Base-by-base conservation (phyloP, 1,140 invertebrate species). In the Sycobia sp. region DNA sequence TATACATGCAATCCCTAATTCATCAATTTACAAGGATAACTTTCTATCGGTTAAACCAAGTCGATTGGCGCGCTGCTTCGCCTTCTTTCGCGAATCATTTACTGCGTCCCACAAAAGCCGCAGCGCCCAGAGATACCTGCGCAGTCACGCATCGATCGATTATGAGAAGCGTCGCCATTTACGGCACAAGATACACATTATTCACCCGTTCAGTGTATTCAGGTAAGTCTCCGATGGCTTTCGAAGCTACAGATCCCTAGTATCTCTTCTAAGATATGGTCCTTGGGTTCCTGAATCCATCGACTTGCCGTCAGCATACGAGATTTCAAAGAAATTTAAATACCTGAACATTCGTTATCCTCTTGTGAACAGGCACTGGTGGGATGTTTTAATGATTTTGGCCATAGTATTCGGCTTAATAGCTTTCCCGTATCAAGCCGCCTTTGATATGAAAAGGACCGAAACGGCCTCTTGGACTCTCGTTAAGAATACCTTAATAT, bases 201-300 rank as follows among this genome's bases (percentile, higher is more conserved):
- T 81, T 65, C 80, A 82, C 56, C 79, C 79, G 0, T 82, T 79
- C 49, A 81, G 80, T 68, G 56, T 74, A 14, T 79, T 82, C 55
- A 76, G 79, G 80, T 82, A 73, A 7, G 11, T 32, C 4, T 32
- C n/a, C n/a, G n/a, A n/a, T n/a, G n/a, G n/a, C n/a, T n/a, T n/a
- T n/a, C n/a, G n/a, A n/a, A n/a, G n/a, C n/a, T n/a, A n/a, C n/a
- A n/a, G n/a, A n/a, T n/a, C n/a, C n/a, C n/a, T n/a, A n/a, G n/a
- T n/a, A n/a, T n/a, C n/a, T n/a, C n/a, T n/a, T n/a, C n/a, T n/a
- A n/a, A n/a, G n/a, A n/a, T n/a, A n/a, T n/a, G n/a, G n/a, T n/a
- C n/a, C n/a, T n/a, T n/a, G n/a, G n/a, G n/a, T n/a, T n/a, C n/a
- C n/a, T n/a, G n/a, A n/a, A n/a, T n/a, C n/a, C n/a, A n/a, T n/a